Percentiles rank a stretch among this genome's conserved stretches.
These are phyloP conservation scores for Setophaga petechia DNA, from an alignment of 2,113 vertebrate species.

Conservation along the genomic window DNA sequence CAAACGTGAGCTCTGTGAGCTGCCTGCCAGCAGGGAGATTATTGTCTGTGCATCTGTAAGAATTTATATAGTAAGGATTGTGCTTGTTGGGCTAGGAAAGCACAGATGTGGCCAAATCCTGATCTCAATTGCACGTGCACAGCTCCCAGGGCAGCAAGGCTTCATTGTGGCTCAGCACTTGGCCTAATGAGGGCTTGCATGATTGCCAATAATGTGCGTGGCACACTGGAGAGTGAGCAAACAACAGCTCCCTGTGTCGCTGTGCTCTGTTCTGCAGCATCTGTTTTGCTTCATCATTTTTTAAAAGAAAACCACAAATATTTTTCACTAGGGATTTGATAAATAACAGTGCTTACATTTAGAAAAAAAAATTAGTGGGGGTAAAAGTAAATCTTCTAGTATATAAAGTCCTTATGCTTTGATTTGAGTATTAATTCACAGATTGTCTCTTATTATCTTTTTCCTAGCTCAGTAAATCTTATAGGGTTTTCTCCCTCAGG, in stretches of 20 bases:
- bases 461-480: slow-evolving; percentile 6
- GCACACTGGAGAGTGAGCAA: background rate
- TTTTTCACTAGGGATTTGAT: slow-evolving; percentile 30
- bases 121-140: slow-evolving; percentile 25
- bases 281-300: slow-evolving; percentile 57
- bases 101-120: background rate
- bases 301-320: slow-evolving; percentile 11
- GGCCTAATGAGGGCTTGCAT: slow-evolving; percentile 1
- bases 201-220: background rate
- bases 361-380: background rate
- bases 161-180: background rate
- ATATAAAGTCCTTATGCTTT: background rate
- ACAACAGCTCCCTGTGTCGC: background rate
- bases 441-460: slow-evolving; percentile 13
- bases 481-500: slow-evolving; percentile 15
- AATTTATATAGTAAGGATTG: background rate
- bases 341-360: background rate
- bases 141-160: background rate
- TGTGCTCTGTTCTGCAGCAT: slow-evolving; percentile 30
- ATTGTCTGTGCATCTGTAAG: background rate
- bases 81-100: background rate
- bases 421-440: slow-evolving; percentile 14
- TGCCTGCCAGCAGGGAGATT: background rate
- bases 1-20: background rate
- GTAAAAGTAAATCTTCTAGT: background rate